A percentile compares a stretch with the other conserved stretches of the same genome.
These are phyloP conservation scores for Craterocephalus amniculus DNA, from an alignment of 2,797 vertebrate genomes.

Conservation along the genomic window DNA sequence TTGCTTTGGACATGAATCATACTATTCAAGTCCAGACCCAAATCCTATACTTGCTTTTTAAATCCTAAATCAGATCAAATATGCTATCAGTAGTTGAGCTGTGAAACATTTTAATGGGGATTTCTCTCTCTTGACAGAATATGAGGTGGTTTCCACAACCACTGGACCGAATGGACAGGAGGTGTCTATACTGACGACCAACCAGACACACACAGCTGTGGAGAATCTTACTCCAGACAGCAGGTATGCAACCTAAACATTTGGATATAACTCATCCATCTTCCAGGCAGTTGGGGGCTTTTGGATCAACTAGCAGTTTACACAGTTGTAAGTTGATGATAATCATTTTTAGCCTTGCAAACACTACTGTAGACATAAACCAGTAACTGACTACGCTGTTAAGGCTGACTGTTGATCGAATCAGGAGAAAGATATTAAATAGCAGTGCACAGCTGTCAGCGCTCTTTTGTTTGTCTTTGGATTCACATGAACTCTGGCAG, in stretches of 20 bases:
- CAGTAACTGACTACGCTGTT: conserved; percentile 23
- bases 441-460: not conserved
- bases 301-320: not conserved
- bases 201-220: conserved; percentile 96
- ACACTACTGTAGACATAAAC: not conserved
- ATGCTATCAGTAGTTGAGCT: too few species aligned
- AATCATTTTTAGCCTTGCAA: conserved; percentile 1
- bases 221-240: conserved; percentile 97
- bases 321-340: not conserved
- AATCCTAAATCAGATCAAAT: too few species aligned
- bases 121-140: conserved; percentile 80
- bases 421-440: conserved; percentile 21
- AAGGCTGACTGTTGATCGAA: conserved; percentile 5
- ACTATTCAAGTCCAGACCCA: too few species aligned
- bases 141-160: conserved; percentile 90
- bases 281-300: not conserved
- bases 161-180: conserved; percentile 87
- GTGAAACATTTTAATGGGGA: not conserved
- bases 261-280: not conserved
- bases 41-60: too few species aligned
- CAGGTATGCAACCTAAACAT: conserved; percentile 80
- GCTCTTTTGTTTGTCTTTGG: conserved; percentile 1
- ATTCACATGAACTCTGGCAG: conserved; percentile 4
- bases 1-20: too few species aligned
- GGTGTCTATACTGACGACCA: conserved; percentile 90